Base-by-base conservation (phyloP, 1,140 invertebrate species). In the Lasaia peninsularis region DNA sequence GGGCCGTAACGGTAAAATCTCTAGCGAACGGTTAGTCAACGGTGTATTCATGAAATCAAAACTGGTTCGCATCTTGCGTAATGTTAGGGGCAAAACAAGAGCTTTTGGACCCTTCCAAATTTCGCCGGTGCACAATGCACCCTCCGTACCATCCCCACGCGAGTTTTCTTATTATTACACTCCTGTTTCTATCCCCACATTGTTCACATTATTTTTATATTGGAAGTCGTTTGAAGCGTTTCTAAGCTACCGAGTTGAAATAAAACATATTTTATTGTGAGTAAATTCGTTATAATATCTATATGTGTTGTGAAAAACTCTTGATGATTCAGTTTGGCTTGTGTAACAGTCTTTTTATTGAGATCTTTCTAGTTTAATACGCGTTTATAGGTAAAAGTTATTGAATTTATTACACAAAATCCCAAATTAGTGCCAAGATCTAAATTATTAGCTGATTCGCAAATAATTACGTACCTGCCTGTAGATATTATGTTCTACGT, bases 51-150 rank as follows among this genome's bases (percentile, higher is more conserved):
- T 72, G 73, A 85, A 85, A 85, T 88, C 79, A 80, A 81, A 86
- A 88, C 85, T 79, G 81, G 85, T 86, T 88, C 80, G 75, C 81
- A 82, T 86, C 83, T 88, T 86, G 83, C 83, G 81, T 83, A 86
- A 88, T 88, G 77, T 77, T 80, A 75, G 85, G 82, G 80, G 78
- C 74, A 70, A 77, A 85, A 85, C 80, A 83, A 83, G 85, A 81
- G 83, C 73, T 80, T 82, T 80, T 56, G 69, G 71, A 73, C 85
- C 82, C 82, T 86, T 84, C 82, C 82, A 73, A 88, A 87, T 73
- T 88, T 86, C 74, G 82, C 75, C 85, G 82, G 80, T 86, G 85
- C 82, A 88, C 85, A 88, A 88, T 86, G 85, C 85, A 86, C 85
- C 82, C 85, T 88, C 72, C 81, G 82, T 81, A 81, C 78, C 82